Evolutionary conservation across 2,888 invertebrate genomes (phyloP), one percentile per base, ranked within the genome.

Genomic region (Branchipolynoe longqiensis): DNA sequence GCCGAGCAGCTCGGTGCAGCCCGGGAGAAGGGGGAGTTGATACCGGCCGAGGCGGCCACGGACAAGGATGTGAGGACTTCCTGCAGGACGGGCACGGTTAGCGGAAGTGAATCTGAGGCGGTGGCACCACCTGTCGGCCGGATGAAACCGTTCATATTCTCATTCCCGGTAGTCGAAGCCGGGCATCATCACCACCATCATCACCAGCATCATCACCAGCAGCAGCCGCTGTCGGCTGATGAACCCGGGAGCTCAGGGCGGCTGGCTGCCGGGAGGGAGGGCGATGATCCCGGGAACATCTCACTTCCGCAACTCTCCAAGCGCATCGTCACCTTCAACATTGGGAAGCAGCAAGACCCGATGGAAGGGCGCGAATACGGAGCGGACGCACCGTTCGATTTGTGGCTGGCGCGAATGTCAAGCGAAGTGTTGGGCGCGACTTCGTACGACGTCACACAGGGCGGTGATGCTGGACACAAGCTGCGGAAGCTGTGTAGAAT

Each of bases 71-170:
- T n/a, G n/a, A n/a, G n/a, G n/a, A n/a, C n/a, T n/a, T n/a, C n/a
- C n/a, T n/a, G n/a, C n/a, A n/a, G n/a, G n/a, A n/a, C n/a, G n/a
- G n/a, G n/a, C n/a, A n/a, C n/a, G n/a, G n/a, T 25, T 56, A 25
- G 25, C 18, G n/a, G 56, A 3, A 56, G 12, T n/a, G 56, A 56
- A 8, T 25, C 22, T 56, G 56, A 56, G 56, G 2, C 25, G 56
- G 3, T 56, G n/a, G n/a, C 56, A 14, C 3, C 22, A 12, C 38
- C 36, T 36, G 38, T 69, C 4, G 69, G 69, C 22, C 41, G 78
- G 6, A 41, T 78, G 78, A 78, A 78, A 31, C 48, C 78, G 8
- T 78, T 78, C 28, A 78, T 28, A 28, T 78, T 78, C 28, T 31
- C 48, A 12, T 33, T 78, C 2, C 78, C 78, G 25, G 54, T 48